A percentile compares a stretch with the other conserved stretches of the same genome.
Conservation (phyloP, 2,113 vertebrate genomes). For the Pterocles orientalis region DNA sequence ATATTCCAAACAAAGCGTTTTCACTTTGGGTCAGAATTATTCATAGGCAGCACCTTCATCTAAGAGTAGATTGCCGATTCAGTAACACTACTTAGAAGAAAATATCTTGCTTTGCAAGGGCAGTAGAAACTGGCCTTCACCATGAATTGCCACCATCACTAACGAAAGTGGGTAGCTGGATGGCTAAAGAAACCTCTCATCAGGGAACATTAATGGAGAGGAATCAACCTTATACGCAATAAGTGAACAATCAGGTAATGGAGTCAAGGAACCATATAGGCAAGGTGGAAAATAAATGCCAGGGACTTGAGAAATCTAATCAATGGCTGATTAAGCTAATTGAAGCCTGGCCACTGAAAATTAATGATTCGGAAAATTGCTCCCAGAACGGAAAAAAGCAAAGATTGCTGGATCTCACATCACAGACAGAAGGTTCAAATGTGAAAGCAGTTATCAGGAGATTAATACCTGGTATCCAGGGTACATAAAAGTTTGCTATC, state of each 20-base stretch:
- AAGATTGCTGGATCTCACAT: conserved; percentile 52
- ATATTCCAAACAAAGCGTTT: background rate
- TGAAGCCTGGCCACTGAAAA: conserved; percentile 72
- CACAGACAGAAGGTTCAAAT: conserved; percentile 59
- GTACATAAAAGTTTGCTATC: conserved; percentile 44
- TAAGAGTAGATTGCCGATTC: background rate
- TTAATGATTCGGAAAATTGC: conserved; percentile 74
- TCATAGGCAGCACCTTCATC: background rate
- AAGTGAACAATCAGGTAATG: conserved; percentile 70
- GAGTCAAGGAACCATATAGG: conserved; percentile 66
- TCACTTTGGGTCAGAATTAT: background rate
- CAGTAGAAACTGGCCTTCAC: background rate
- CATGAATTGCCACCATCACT: conserved; percentile 28
- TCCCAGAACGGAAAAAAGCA: conserved; percentile 58
- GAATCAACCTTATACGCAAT: conserved; percentile 47
- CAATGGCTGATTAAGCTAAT: conserved; percentile 74
- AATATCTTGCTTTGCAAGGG: background rate
- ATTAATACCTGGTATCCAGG: conserved; percentile 48
- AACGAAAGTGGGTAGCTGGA: conserved; percentile 63
- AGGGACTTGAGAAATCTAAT: conserved; percentile 70
- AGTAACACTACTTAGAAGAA: background rate
- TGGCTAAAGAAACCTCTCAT: conserved; percentile 60
- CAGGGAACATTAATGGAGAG: conserved; percentile 57
- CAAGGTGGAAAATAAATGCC: conserved; percentile 73
- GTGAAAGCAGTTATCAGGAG: conserved; percentile 62